A percentile compares a stretch with the other conserved stretches of the same genome.
Conservation (phyloP, 2,113 vertebrate species). For the Cyanocitta stelleri region DNA sequence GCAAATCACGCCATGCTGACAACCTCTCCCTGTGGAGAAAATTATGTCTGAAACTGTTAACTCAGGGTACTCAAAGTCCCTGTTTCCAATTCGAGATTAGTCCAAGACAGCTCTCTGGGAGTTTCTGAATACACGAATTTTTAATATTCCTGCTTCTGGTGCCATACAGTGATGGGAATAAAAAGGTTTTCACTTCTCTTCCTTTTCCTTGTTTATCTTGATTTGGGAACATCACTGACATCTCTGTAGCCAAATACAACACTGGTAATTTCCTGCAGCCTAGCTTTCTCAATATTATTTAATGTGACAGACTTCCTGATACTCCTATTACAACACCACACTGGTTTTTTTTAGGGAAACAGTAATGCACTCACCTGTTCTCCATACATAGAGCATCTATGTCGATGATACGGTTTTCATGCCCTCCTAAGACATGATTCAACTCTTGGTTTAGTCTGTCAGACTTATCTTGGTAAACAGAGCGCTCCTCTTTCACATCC, state of each 20-base stretch:
- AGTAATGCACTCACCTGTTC: slow-evolving; percentile 78
- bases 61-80: background rate
- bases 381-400: slow-evolving; percentile 96
- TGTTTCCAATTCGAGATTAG: background rate
- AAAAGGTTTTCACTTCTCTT: background rate
- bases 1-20: background rate
- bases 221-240: background rate
- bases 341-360: background rate
- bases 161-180: background rate
- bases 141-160: background rate
- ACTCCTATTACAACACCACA: background rate
- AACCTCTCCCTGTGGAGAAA: background rate
- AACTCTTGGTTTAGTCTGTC: slow-evolving; percentile 92
- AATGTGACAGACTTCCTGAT: background rate
- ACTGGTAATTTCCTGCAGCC: background rate
- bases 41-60: background rate
- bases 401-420: slow-evolving; percentile 87
- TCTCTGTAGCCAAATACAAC: background rate
- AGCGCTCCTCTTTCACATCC: slow-evolving; percentile 87
- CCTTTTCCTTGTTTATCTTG: background rate
- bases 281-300: background rate
- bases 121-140: background rate
- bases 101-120: background rate
- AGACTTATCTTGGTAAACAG: slow-evolving; percentile 91
- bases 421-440: slow-evolving; percentile 88